Evolutionary conservation across 2,797 vertebrate species (phyloP).

Genomic region (Myotis vivesi): DNA sequence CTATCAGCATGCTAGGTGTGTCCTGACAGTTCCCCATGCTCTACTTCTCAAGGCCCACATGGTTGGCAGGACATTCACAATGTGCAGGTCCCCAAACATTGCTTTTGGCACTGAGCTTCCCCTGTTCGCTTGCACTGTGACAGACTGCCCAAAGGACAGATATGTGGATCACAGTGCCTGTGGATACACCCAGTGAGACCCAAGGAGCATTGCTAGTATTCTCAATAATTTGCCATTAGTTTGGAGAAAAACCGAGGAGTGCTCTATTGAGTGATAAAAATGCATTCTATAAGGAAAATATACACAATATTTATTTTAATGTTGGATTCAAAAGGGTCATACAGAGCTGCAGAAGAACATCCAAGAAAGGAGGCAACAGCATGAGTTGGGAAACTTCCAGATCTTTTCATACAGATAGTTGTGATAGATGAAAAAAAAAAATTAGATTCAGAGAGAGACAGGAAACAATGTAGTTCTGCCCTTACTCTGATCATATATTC

Average conservation of each 20-base stretch:
- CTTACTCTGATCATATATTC: neutral
- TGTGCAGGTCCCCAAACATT: neutral
- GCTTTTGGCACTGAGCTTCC: neutral
- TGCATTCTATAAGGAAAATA: slow-evolving; percentile 35
- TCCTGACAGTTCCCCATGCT: neutral
- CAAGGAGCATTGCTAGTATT: neutral
- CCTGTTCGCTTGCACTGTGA: neutral
- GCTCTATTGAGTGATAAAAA: neutral
- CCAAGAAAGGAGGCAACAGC: neutral
- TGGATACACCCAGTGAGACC: slow-evolving; percentile 10
- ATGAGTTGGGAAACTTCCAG: neutral
- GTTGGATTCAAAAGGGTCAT: neutral
- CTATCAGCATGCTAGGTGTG: neutral
- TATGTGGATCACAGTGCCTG: neutral
- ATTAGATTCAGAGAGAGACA: neutral
- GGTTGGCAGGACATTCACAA: slow-evolving; percentile 32
- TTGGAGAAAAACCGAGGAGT: neutral
- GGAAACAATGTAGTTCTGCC: neutral
- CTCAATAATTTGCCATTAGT: slow-evolving; percentile 39
- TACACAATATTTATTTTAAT: neutral
- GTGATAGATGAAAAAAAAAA: neutral
- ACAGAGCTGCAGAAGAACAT: neutral
- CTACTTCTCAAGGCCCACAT: neutral
- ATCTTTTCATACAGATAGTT: neutral
- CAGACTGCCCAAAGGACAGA: slow-evolving; percentile 22